phyloP scores from a whole-genome alignment of 2,797 vertebrate genomes.

The Sebastolobus altivelis region DNA sequence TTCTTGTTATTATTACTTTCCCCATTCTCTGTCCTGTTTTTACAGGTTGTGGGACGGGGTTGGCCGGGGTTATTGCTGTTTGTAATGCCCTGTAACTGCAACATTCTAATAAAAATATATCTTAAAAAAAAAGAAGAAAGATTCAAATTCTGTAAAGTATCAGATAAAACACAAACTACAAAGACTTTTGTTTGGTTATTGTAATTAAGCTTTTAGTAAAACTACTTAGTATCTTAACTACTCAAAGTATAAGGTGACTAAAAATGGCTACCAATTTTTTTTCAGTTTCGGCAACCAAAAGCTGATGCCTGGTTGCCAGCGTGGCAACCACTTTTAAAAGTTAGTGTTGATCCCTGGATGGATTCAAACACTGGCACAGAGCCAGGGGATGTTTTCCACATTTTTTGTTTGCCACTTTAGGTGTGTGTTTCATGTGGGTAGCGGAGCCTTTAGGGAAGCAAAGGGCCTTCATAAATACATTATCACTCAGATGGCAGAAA shows the following conservation, averaged over 20 bases:
- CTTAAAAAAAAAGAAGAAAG: neutral
- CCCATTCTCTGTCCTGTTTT: too few relatives aligned
- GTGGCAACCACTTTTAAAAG: too few relatives aligned
- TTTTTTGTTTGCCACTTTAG: slow-evolving; percentile 62
- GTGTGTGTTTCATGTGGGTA: slow-evolving; percentile 62
- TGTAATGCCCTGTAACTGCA: too few relatives aligned
- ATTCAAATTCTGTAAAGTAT: neutral
- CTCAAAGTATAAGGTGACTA: neutral
- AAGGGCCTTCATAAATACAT: slow-evolving; percentile 78
- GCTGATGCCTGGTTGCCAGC: too few relatives aligned
- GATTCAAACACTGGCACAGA: slow-evolving; percentile 41
- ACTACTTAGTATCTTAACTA: neutral
- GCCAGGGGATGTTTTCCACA: slow-evolving; percentile 49
- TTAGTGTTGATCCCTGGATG: slow-evolving; percentile 4
- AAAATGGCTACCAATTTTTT: neutral
- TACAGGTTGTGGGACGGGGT: too few relatives aligned
- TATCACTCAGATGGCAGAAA: slow-evolving; percentile 44
- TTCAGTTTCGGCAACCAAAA: too few relatives aligned
- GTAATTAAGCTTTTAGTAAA: neutral
- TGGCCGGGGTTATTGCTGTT: too few relatives aligned
- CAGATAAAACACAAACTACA: too few relatives aligned
- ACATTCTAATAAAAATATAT: neutral
- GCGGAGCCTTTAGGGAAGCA: slow-evolving; percentile 57
- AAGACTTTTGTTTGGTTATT: too few relatives aligned
- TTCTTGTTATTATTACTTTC: too few relatives aligned